phyloP scores from a whole-genome alignment of 2,888 invertebrate species.

The Melieria omissa region DNA sequence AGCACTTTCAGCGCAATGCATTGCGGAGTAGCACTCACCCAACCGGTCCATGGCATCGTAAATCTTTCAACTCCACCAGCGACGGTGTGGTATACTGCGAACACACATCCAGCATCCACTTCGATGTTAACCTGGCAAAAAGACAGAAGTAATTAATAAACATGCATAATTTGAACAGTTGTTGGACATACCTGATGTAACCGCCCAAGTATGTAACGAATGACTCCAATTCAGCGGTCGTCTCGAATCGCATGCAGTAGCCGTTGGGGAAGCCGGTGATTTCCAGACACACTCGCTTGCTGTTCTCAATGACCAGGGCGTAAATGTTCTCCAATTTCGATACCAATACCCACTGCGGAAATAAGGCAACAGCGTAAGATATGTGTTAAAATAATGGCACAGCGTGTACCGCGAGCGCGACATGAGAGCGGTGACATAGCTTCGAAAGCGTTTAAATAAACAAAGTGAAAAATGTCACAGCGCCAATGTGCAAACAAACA shows the following conservation, averaged over 20 bases:
- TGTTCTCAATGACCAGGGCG: slow-evolving; percentile 78
- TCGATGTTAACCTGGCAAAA: slow-evolving; percentile 75
- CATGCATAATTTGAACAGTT: too few relatives aligned
- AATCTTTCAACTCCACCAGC: slow-evolving; percentile 75
- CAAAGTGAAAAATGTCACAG: too few relatives aligned
- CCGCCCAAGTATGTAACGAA: slow-evolving; percentile 87
- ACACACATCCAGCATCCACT: slow-evolving; percentile 92
- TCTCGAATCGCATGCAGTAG: slow-evolving; percentile 60
- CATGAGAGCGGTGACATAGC: too few relatives aligned
- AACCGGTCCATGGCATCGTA: slow-evolving; percentile 91
- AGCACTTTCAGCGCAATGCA: background rate
- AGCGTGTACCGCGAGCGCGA: too few relatives aligned
- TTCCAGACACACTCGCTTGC: slow-evolving; percentile 78
- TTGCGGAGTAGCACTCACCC: slow-evolving; percentile 72
- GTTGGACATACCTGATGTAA: slow-evolving; percentile 76
- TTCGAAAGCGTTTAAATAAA: too few relatives aligned
- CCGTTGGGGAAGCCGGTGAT: slow-evolving; percentile 69
- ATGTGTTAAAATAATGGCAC: background rate
- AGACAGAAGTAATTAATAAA: background rate
- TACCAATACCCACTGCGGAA: slow-evolving; percentile 75
- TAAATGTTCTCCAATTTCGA: slow-evolving; percentile 87
- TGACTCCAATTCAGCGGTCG: slow-evolving; percentile 71
- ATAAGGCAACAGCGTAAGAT: background rate
- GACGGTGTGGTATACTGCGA: slow-evolving; percentile 84
- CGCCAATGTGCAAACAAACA: too few relatives aligned